Base-by-base conservation (phyloP, 2,797 vertebrate genomes). In the Pipistrellus pygmaeus region DNA sequence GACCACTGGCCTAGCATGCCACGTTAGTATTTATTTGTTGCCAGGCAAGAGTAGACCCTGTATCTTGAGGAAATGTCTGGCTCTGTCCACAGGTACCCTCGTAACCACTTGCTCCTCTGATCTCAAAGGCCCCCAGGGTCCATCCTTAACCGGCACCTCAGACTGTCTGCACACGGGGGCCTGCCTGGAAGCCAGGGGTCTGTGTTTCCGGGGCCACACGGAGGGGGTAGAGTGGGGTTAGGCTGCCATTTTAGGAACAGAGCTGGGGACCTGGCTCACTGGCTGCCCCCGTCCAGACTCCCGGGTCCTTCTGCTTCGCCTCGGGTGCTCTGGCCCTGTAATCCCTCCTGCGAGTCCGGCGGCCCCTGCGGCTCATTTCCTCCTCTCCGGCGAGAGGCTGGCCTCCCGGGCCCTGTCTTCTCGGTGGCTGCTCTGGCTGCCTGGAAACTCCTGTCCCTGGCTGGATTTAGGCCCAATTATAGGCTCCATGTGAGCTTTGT, bases 361-460 rank as follows among this genome's bases (percentile, higher is more conserved):
- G 6, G 23, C 60, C 55, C 53, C 51, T 60, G 53, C 14, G 4
- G 0, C 72, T 62, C 3, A 0, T 66, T 62, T 23, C 41, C 38
- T 64, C 46, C 44, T 93, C 53, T 90, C 69, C 1, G 3, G 38
- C 76, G 9, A 71, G 46, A 85, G 71, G 15, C 41, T 80, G 57
- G 30, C 20, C 88, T 85, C 87, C 20, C 46, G 90, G 60, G 76
- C n/a, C 14, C 15, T 23, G 62, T 46, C 80, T 91, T 53, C 85
- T 78, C 30, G 32, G 51, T 30, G 53, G 68, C 83, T 25, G 27
- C 38, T 55, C 13, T 77, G 72, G 72, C 73, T 93, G 72, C 69
- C 60, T 88, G 51, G 87, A 93, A 89, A 91, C 51, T 30, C 62
- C 30, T 95, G 32, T 91, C 77, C 84, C 25, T 48, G 9, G 41